A percentile compares a stretch with the other conserved stretches of the same genome.
These are phyloP conservation scores for Oreotrochilus melanogaster DNA, from an alignment of 2,113 vertebrate genomes.

Conservation along the genomic window DNA sequence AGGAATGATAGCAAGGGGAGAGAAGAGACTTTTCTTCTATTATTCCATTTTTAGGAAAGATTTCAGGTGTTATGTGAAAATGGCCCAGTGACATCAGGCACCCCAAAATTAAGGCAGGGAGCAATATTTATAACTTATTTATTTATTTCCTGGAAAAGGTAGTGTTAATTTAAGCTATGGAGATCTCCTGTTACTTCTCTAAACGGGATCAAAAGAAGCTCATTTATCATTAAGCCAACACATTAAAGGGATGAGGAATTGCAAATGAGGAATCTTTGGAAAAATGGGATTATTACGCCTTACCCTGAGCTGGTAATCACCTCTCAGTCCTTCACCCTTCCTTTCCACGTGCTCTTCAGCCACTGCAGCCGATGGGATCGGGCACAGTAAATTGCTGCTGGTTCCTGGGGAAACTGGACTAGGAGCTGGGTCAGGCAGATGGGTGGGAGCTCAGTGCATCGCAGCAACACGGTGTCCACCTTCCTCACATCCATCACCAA, in stretches of 20 bases:
- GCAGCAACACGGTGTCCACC: accelerated
- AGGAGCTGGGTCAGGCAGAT: background rate
- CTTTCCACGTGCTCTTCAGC: background rate
- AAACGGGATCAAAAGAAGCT: background rate
- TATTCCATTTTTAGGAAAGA: background rate
- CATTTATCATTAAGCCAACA: background rate
- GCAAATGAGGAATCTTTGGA: background rate
- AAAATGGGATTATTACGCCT: background rate
- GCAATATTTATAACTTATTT: background rate
- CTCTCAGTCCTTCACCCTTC: background rate
- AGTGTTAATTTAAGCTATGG: background rate
- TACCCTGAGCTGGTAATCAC: background rate
- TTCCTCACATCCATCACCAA: background rate
- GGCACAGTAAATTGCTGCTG: background rate
- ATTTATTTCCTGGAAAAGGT: background rate
- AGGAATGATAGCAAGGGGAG: background rate
- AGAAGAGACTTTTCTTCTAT: background rate
- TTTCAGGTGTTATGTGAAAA: background rate
- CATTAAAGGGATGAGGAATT: background rate
- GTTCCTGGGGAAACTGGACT: background rate
- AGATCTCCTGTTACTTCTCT: background rate
- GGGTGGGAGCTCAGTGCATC: background rate
- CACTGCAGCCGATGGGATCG: background rate
- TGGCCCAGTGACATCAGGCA: background rate
- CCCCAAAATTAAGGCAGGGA: background rate